Conservation (phyloP, 2,888 invertebrate species). For the Cataglyphis cursor region DNA sequence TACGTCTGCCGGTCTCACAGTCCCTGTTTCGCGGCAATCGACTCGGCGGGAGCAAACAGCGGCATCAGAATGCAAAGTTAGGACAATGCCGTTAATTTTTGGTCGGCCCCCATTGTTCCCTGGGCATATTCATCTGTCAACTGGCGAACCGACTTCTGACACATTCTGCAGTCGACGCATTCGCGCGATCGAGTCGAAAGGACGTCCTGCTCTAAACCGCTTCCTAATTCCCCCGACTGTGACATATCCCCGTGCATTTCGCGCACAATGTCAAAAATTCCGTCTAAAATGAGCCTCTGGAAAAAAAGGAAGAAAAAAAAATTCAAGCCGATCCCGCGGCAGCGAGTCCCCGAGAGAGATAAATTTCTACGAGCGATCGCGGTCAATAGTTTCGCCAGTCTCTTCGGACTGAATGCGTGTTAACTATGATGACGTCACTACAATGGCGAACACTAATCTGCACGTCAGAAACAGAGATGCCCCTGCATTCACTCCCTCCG, state of each 20-base stretch:
- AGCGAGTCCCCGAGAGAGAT: constrained; percentile 2
- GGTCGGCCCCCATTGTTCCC: constrained; percentile 84
- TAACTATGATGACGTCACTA: constrained; percentile 86
- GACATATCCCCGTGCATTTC: background rate
- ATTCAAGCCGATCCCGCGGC: background rate
- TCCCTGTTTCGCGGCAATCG: constrained; percentile 76
- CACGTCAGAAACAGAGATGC: constrained; percentile 86
- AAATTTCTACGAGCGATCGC: constrained; percentile 27
- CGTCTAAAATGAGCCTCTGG: background rate
- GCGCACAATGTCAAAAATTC: background rate
- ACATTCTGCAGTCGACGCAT: constrained; percentile 60
- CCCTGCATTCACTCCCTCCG: constrained; percentile 73
- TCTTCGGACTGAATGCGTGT: constrained; percentile 83
- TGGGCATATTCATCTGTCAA: constrained; percentile 85
- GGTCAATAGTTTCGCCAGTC: constrained; percentile 75
- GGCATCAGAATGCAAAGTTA: constrained; percentile 83
- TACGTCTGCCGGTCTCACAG: constrained; percentile 60
- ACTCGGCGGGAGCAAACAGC: constrained; percentile 73
- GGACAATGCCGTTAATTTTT: constrained; percentile 87
- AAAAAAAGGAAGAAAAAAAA: constrained; percentile 24
- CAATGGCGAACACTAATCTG: constrained; percentile 87
- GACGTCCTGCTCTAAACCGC: background rate
- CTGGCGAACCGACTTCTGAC: constrained; percentile 77
- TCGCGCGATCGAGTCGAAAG: constrained; percentile 42
- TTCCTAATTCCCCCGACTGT: background rate